phyloP scores from a whole-genome alignment of 2,888 invertebrate genomes.

The Dromius quadrimaculatus region DNA sequence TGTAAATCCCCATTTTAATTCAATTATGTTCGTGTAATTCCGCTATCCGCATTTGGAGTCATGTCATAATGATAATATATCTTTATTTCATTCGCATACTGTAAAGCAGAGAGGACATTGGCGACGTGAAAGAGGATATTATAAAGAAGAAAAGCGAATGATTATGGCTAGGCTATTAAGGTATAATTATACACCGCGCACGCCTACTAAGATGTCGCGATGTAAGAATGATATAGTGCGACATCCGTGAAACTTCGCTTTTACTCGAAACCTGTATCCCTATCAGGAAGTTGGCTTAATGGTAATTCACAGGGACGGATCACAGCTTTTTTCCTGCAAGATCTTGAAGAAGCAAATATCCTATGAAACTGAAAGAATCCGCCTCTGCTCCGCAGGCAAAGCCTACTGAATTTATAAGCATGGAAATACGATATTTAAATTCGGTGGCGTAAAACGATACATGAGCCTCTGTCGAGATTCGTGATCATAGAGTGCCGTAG shows the following conservation, averaged over 20 bases:
- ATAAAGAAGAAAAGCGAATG: constrained; percentile 31
- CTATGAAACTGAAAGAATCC: background rate
- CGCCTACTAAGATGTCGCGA: constrained; percentile 47
- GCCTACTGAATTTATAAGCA: constrained; percentile 41
- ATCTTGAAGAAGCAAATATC: background rate
- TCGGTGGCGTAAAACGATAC: constrained; percentile 45
- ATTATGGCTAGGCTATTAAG: constrained; percentile 45
- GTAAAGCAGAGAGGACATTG: background rate
- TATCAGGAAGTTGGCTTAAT: constrained; percentile 31
- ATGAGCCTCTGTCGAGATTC: constrained; percentile 7
- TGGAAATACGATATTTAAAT: constrained; percentile 36
- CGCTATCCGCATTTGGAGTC: constrained; percentile 22
- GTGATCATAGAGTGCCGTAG: constrained; percentile 31
- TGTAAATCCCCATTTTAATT: constrained; percentile 31
- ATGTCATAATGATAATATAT: constrained; percentile 44
- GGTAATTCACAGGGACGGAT: constrained; percentile 11
- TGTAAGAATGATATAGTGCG: constrained; percentile 53
- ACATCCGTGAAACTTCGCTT: constrained; percentile 31
- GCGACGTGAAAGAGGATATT: background rate
- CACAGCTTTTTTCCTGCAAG: background rate
- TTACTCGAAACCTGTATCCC: constrained; percentile 7
- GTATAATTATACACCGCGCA: constrained; percentile 53
- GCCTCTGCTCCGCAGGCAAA: constrained; percentile 3
- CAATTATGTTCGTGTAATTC: constrained; percentile 42
- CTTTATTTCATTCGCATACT: constrained; percentile 34